Conservation (phyloP, 1,140 invertebrate species). For the Hydropsyche tenuis region DNA sequence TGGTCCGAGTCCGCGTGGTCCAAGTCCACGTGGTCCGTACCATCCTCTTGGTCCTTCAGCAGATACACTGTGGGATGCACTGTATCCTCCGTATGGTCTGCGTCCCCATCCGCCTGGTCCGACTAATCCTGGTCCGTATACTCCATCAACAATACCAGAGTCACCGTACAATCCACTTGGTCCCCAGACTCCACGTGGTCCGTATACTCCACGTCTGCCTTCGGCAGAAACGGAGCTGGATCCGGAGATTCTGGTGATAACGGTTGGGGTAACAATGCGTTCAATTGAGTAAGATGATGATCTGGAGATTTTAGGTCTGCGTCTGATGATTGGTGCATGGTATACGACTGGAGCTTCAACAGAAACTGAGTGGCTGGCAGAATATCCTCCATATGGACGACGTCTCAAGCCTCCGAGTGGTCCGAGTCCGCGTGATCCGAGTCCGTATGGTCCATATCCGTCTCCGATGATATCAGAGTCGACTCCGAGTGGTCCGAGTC, state of each 20-base stretch:
- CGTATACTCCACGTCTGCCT: background rate
- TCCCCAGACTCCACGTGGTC: background rate
- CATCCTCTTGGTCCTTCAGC: background rate
- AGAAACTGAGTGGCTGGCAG: background rate
- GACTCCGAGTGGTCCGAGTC: background rate
- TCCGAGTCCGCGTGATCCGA: background rate
- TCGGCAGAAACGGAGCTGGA: constrained; percentile 7
- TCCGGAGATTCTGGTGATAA: constrained; percentile 6
- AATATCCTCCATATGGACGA: too few species aligned
- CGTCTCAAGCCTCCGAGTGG: too few species aligned
- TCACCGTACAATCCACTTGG: background rate
- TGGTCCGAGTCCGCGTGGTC: constrained; percentile 5
- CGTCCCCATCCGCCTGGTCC: constrained; percentile 3
- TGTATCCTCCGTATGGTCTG: background rate
- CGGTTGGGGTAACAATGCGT: constrained; percentile 2
- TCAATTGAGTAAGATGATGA: background rate
- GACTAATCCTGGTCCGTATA: background rate
- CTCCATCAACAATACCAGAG: background rate
- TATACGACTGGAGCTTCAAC: background rate
- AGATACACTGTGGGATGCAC: too few species aligned
- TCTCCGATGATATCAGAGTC: too few species aligned
- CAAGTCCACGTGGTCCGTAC: constrained; percentile 14
- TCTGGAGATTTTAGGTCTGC: background rate
- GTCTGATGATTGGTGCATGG: too few species aligned
- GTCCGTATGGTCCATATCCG: too few species aligned